Evolutionary conservation across 1,140 invertebrate species (phyloP), one percentile per base, ranked within the genome.

Genomic region (Potamilus streckersoni): DNA sequence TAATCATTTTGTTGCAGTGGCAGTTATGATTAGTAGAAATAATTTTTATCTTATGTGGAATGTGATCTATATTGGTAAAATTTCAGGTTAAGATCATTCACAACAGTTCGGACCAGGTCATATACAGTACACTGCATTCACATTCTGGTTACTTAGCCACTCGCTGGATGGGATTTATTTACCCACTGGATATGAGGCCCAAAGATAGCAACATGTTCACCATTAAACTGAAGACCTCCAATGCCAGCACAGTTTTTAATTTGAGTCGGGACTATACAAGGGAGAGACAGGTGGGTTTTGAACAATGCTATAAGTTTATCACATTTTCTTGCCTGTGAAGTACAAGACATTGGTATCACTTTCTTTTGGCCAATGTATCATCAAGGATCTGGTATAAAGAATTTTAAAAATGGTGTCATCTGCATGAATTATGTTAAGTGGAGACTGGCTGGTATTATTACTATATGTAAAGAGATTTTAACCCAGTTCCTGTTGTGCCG

Each of bases 21-120:
- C 38, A 49, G 38, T 49, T 49, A 49, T 49, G 6, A 49, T 49
- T 11, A 49, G 38, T 49, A 49, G 38, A 49, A 49, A 49, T 49
- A 0, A 49, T 49, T 49, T 49, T 49, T 49, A 49, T 8, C 38
- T 11, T 8, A 49, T 6, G 11, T 49, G 38, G 38, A 49, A 49
- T 8, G 38, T 49, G 11, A 49, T 49, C 38, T 11, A 49, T 49
- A 8, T 49, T 49, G 38, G 38, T 6, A 49, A 59, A 55, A 20
- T 74, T 77, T 55, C 76, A 91, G 90, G 89, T 92, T 2, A 92
- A 92, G 0, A 94, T 97, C 61, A 93, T 97, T 0, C 96, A 96
- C 86, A 94, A 94, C 6, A 96, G 95, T 2, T 94, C 93, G 23
- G 93, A 94, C 2, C 94, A 95, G 83, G 95, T 95, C 85, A 93